Base-by-base conservation (phyloP, 2,797 vertebrate species). In the Sebastolobus alascanus region DNA sequence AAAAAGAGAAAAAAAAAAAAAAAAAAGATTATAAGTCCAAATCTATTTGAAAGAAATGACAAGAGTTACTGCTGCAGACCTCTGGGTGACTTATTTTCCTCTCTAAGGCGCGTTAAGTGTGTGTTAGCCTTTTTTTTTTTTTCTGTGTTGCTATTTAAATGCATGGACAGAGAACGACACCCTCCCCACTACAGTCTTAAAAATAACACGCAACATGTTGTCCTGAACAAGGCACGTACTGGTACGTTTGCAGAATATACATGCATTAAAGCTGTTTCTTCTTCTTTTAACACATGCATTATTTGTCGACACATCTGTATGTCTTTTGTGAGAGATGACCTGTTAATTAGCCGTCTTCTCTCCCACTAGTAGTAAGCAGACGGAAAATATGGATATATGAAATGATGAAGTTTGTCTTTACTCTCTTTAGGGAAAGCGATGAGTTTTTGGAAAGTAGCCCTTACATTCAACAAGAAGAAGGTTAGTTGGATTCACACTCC, bases 61-160 rank as follows among this genome's bases (percentile, higher is more conserved):
- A 16, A 84, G 87, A 93, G 89, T 89, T 90, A 91, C 91, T 91
- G 92, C 92, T 92, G 92, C 93, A 93, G 86, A 91, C 91, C 87
- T 92, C 83, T 91, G 92, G 91, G 91, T 93, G 93, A 94, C 92
- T 92, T 92, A 73, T 90, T 88, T 90, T 91, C 81, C 86, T 92
- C 87, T 90, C 70, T 89, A 91, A 88, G 75, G 87, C 6, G 87
- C 71, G 82, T 93, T 92, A 76, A 85, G 83, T 90, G 87, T 93
- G 88, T 94, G 92, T 92, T 90, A 76, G 82, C 82, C 68, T 79
- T 61, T 68, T 25, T 29, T 18, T 37, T 43, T 43, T 40, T n/a
- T n/a, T n/a, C 79, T 67, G 84, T 91, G 90, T 92, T 93, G 87
- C 89, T 93, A 90, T 94, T 94, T 92, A 92, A 94, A 92, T 93